Evolutionary conservation across 2,113 vertebrate genomes (phyloP), one percentile per base, ranked within the genome.

Genomic region (Macquaria ambigua): DNA sequence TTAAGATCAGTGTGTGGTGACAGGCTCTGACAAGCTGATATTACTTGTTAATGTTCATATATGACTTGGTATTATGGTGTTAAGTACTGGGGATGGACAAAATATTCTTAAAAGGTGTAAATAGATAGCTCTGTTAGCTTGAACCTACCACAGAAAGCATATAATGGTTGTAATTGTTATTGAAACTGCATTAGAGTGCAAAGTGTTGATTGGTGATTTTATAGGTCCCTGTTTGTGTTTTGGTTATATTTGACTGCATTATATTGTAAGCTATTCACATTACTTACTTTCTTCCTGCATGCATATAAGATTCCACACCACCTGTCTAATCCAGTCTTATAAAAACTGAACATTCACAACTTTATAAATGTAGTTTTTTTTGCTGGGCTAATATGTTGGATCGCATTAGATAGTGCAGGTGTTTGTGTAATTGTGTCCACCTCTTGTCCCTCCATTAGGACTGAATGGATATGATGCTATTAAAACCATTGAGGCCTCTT

Each of bases 1-100:
- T 46, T 28, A 0, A 20, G 14, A 46, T 70, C 43, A 50, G 3
- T 25, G 28, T 74, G 39, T 62, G 64, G 74, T 74, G 37, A 59
- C 62, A 64, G 74, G 23, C 48, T 69, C 25, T 48, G 25, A 50
- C n/a, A 41, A 53, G 59, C 16, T 64, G 7, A 62, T 75, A 71
- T 75, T 43, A 53, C 39, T 74, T 75, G 71, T 86, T 72, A 64
- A 68, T 63, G 53, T 72, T 64, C 8, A 68, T 46, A 6, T 39
- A 39, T 74, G 53, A n/a, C 2, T 25, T 61, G 73, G 37, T 31
- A 25, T 55, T 31, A 25, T 56, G 43, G 23, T 48, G 31, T 61
- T 63, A 71, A 58, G 11, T 14, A 28, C 2, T 23, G n/a, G 8
- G 6, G 18, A 34, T 31, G 10, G 16, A 25, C 16, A 31, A 16